Percentiles rank a stretch among this genome's conserved stretches.
Evolutionary conservation across 2,888 invertebrate genomes (phyloP).

Genomic region (Lepidochrysops patricia): DNA sequence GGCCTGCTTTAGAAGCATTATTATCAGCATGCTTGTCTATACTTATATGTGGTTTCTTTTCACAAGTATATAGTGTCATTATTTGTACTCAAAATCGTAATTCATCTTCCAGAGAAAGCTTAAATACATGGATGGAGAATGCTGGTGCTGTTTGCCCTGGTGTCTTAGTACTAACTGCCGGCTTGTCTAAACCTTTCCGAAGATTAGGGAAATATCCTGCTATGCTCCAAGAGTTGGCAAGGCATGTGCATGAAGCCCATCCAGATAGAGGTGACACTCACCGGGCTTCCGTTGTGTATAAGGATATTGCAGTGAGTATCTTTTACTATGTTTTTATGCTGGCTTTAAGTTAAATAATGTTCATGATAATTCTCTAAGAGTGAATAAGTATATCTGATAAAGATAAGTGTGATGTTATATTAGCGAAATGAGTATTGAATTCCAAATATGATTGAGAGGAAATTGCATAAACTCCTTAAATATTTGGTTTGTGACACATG

Average conservation of each 20-base stretch:
- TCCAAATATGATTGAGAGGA: neutral
- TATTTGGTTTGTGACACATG: neutral
- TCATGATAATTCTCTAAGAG: neutral
- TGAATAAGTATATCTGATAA: neutral
- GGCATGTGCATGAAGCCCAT: slow-evolving; percentile 96
- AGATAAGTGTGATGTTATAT: neutral
- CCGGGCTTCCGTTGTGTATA: slow-evolving; percentile 93
- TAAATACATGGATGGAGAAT: slow-evolving; percentile 90
- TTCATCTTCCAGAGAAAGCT: slow-evolving; percentile 77
- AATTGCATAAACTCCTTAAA: neutral
- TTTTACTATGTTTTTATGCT: neutral
- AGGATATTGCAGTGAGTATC: slow-evolving; percentile 89
- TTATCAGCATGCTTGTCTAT: neutral
- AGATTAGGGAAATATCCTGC: slow-evolving; percentile 95
- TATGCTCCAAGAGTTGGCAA: slow-evolving; percentile 94
- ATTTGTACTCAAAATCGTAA: neutral
- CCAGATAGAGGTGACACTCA: slow-evolving; percentile 97
- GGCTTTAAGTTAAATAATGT: neutral
- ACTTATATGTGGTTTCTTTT: too few species aligned
- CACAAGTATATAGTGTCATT: neutral
- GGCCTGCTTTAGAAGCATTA: too few species aligned
- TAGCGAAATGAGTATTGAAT: neutral
- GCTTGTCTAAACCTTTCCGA: slow-evolving; percentile 95
- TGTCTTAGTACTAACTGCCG: slow-evolving; percentile 91
- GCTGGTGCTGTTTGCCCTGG: slow-evolving; percentile 90